These are phyloP conservation scores for Steinernema feltiae DNA, from an alignment of 1,140 invertebrate species.

Conservation along the genomic window DNA sequence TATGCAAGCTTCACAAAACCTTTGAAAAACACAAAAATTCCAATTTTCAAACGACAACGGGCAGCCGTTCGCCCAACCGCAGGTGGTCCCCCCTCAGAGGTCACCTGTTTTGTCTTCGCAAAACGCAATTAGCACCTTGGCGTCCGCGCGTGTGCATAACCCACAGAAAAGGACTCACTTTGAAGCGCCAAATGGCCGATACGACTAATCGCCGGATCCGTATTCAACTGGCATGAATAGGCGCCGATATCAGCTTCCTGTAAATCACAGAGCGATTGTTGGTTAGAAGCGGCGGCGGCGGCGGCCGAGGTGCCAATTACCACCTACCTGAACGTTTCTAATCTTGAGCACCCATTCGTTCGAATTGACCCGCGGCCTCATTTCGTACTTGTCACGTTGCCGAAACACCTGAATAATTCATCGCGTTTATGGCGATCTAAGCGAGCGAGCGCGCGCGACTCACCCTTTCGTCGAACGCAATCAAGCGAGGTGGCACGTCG, in stretches of 20 bases:
- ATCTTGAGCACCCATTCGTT: conserved; percentile 81
- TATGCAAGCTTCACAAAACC: too few species aligned
- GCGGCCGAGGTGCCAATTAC: conserved; percentile 62
- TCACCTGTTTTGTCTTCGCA: conserved; percentile 9
- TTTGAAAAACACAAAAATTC: too few species aligned
- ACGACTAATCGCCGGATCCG: conserved; percentile 80
- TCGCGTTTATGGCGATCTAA: conserved; percentile 22
- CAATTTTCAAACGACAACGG: too few species aligned
- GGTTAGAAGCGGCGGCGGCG: conserved; percentile 67
- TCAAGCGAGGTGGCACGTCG: conserved; percentile 46
- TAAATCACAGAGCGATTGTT: conserved; percentile 81
- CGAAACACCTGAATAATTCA: conserved; percentile 71
- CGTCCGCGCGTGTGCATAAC: neutral
- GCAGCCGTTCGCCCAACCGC: too few species aligned
- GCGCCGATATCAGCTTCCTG: conserved; percentile 80
- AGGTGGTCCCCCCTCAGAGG: conserved; percentile 18
- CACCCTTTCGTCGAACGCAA: conserved; percentile 51
- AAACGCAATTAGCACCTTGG: neutral
- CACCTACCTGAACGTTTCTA: conserved; percentile 66
- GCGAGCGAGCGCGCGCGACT: neutral
- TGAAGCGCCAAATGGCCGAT: conserved; percentile 85
- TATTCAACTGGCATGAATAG: conserved; percentile 94
- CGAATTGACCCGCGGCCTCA: conserved; percentile 80
- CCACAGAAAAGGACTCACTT: conserved; percentile 75
- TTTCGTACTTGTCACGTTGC: conserved; percentile 88